Base-by-base conservation (phyloP, 2,888 invertebrate species). In the Seira musarum region DNA sequence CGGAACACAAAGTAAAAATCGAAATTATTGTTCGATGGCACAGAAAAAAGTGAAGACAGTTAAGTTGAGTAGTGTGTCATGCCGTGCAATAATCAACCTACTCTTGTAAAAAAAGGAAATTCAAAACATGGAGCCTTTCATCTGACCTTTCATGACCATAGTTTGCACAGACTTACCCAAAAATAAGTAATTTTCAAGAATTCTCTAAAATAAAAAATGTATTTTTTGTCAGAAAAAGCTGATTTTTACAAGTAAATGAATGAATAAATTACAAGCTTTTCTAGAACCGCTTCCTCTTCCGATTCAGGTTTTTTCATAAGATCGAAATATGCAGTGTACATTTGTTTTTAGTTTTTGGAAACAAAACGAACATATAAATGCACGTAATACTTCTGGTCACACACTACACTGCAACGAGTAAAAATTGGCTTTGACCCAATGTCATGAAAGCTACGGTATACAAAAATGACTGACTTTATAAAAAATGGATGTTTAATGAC, bases 61-160 rank as follows among this genome's bases (percentile, higher is more conserved):
- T 13, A 40, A n/a, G n/a, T n/a, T n/a, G n/a, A n/a, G n/a, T n/a
- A 13, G 6, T 13, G 40, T 6, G 40, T 40, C 40, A 10, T 49
- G 60, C 71, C 77, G 71, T 78, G 77, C 60, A 71, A 61, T 35
- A 66, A 46, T 60, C 60, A 57, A 78, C 71, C 66, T 60, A 66
- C 35, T 71, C 77, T 60, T 19, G 65, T 71, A 64, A 64, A 64
- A 19, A 21, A 66, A 66, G 30, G 15, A 15, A 25, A 65, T 19
- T 2, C 24, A 17, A 63, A 65, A 30, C 25, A 35, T 13, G 35
- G 25, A 10, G 19, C 21, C 13, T 40, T 40, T 40, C 40, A 8
- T 8, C 6, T 40, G 40, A 40, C 40, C 6, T 40, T 40, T 6
- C 40, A 40, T 40, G 40, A 40, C 40, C 40, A 40, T 40, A 13